phyloP scores from a whole-genome alignment of 2,113 vertebrate genomes.

The Lathamus discolor region DNA sequence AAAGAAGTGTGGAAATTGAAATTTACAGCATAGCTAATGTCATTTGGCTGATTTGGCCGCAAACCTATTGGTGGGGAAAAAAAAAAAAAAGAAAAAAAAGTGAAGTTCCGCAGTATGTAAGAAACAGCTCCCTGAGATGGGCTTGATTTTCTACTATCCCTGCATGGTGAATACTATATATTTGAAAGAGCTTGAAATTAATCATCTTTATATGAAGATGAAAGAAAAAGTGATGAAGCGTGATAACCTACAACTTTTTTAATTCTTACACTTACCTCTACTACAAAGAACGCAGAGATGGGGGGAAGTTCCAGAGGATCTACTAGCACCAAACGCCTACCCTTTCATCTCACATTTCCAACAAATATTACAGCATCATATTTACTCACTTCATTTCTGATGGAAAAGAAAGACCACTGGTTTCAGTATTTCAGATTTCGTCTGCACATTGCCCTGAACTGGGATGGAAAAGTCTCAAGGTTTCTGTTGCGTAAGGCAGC shows the following conservation, averaged over 20 bases:
- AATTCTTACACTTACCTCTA: neutral
- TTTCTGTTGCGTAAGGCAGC: accelerated
- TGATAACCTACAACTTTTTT: constrained; percentile 19
- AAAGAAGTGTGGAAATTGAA: constrained; percentile 56
- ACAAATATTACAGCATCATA: neutral
- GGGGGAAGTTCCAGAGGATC: neutral
- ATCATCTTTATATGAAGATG: constrained; percentile 11
- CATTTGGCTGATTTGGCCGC: constrained; percentile 52
- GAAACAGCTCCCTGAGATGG: neutral
- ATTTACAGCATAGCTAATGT: constrained; percentile 65
- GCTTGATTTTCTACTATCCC: neutral
- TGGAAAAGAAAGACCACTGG: neutral
- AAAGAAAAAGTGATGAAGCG: neutral
- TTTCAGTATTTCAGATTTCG: neutral
- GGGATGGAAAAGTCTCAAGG: neutral
- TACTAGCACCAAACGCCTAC: accelerated
- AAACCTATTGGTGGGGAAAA: neutral
- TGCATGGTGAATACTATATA: neutral
- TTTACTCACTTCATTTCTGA: neutral
- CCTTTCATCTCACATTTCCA: neutral
- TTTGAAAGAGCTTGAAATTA: constrained; percentile 35
- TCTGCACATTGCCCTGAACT: accelerated
- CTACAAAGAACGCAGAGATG: neutral
- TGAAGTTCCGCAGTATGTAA: neutral
- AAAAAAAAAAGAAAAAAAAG: neutral